Percentiles rank a stretch among this genome's conserved stretches.
Evolutionary conservation across 2,113 vertebrate genomes (phyloP).

Genomic region (Oncorhynchus gorbuscha): DNA sequence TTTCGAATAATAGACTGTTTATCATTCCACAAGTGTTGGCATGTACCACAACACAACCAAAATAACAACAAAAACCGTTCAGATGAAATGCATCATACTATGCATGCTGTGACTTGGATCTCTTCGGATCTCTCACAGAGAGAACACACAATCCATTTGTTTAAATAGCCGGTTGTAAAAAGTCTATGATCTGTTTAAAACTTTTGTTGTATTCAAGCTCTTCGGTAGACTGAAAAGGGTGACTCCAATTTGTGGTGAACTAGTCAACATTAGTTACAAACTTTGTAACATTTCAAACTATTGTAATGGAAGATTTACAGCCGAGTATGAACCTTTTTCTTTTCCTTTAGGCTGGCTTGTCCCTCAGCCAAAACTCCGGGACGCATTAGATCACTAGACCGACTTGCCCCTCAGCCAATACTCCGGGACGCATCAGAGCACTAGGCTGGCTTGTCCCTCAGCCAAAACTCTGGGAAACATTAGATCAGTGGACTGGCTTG

Average conservation of each 20-base stretch:
- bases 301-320: background rate
- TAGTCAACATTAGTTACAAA: constrained; percentile 1
- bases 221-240: constrained; percentile 14
- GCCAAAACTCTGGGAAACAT: no score
- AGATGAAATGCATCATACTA: constrained; percentile 43
- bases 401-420: no score
- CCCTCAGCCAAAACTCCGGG: no score
- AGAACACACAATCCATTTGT: constrained; percentile 40
- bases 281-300: background rate
- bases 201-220: background rate
- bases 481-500: no score
- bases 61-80: constrained; percentile 48
- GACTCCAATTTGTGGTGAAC: constrained; percentile 29
- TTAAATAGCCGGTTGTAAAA: constrained; percentile 53
- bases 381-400: no score
- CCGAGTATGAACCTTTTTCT: background rate
- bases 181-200: constrained; percentile 48
- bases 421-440: no score
- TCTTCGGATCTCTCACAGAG: constrained; percentile 39
- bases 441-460: no score
- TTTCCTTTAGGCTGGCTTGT: no score
- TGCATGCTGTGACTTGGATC: constrained; percentile 51
- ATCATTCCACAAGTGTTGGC: constrained; percentile 35
- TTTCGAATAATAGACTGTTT: background rate
- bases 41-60: constrained; percentile 40